phyloP scores from a whole-genome alignment of 2,113 vertebrate genomes.

The Tamias sibiricus region DNA sequence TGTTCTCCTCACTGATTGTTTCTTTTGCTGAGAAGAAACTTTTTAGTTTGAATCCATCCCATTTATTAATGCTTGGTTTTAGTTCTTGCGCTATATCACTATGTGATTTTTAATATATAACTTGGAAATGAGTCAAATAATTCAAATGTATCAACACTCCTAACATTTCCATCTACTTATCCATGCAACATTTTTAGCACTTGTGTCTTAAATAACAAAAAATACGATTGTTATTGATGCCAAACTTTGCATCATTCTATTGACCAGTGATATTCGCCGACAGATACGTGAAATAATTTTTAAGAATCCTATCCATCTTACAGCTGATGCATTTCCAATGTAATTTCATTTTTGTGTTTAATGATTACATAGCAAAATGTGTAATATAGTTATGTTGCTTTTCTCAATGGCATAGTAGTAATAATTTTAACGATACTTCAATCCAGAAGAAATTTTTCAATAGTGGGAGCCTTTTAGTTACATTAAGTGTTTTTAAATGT shows the following conservation, averaged over 20 bases:
- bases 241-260: constrained; percentile 1
- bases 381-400: constrained; percentile 18
- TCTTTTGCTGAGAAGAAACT: no score
- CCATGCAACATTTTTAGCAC: background rate
- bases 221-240: background rate
- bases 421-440: constrained; percentile 63
- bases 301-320: constrained; percentile 12
- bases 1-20: no score
- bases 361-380: constrained; percentile 49
- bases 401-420: constrained; percentile 51
- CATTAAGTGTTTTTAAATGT: constrained; percentile 61
- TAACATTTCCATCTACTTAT: constrained; percentile 29
- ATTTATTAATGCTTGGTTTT: no score
- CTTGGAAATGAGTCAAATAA: constrained; percentile 51
- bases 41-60: no score
- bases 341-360: constrained; percentile 40
- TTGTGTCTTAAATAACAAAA: constrained; percentile 54
- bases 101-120: constrained; percentile 44
- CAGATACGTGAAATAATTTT: background rate
- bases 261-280: constrained; percentile 13
- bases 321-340: constrained; percentile 21
- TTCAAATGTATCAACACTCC: background rate
- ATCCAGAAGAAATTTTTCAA: constrained; percentile 50
- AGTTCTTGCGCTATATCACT: background rate
- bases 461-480: constrained; percentile 48